Percentiles rank a stretch among this genome's conserved stretches.
Evolutionary conservation across 1,140 invertebrate species (phyloP).

Genomic region (Drosophila tristis): DNA sequence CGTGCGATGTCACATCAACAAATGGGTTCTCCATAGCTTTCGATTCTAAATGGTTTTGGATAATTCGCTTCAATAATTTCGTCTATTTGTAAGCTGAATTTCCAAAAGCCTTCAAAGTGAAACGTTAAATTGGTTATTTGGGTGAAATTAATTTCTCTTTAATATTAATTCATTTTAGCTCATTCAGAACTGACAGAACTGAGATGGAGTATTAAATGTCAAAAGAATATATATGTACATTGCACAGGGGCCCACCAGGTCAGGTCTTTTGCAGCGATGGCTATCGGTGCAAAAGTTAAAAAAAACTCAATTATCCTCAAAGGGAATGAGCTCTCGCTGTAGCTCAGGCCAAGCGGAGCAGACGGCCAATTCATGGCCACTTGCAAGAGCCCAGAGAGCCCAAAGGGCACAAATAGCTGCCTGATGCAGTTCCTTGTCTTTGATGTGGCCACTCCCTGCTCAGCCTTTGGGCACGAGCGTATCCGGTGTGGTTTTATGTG

Average conservation of each 20-base stretch:
- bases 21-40: conserved; percentile 5
- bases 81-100: too few species aligned
- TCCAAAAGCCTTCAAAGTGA: too few species aligned
- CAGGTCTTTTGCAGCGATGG: conserved; percentile 7
- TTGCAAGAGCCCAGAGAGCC: conserved; percentile 9
- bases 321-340: background rate
- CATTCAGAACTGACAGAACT: too few species aligned
- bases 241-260: background rate
- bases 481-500: conserved; percentile 10
- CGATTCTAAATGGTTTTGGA: too few species aligned
- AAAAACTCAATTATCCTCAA: conserved; percentile 39
- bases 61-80: too few species aligned
- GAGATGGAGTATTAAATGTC: too few species aligned
- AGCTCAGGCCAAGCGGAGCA: background rate
- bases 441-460: background rate
- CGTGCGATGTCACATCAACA: conserved; percentile 30
- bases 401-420: conserved; percentile 19
- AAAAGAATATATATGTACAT: too few species aligned
- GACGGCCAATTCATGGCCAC: conserved; percentile 33
- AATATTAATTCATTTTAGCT: too few species aligned
- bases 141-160: too few species aligned
- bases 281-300: conserved; percentile 27
- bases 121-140: too few species aligned
- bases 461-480: conserved; percentile 33
- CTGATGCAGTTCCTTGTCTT: conserved; percentile 15